Base-by-base conservation (phyloP, 2,797 vertebrate species). In the Hephaestus fuliginosus region DNA sequence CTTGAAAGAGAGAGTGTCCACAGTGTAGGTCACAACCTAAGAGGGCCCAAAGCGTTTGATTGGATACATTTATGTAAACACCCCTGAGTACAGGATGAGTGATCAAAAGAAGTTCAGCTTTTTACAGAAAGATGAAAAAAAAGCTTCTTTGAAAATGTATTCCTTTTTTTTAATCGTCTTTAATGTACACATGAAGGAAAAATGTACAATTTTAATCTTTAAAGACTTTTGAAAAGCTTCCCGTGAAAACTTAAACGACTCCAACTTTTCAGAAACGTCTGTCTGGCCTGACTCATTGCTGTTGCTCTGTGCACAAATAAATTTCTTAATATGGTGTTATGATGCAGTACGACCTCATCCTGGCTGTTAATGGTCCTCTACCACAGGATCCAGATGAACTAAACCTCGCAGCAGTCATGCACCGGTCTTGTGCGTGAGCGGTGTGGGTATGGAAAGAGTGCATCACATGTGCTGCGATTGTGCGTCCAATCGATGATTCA, bases 401-500 rank as follows among this genome's bases (percentile, higher is more conserved):
- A 25, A 39, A 41, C 67, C 20, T 46, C 1, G 33, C 69, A 28
- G 62, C 53, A 20, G 87, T 89, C 89, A 88, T 30, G 55, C 80
- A 73, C 6, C 0, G 4, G 56, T 81, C 83, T 86, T 82, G 83
- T 86, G 89, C 58, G 0, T 46, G 39, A 70, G 43, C 20, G 51
- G 48, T 49, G 84, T 78, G 74, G 76, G 67, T 0, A 56, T 28
- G 30, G 30, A 33, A 33, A 76, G 60, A 86, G n/a, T 60, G 41
- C 12, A 64, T 92, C 89, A 86, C 77, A 49, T 92, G 90, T 85
- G 55, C 58, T 13, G 61, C 22, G 33, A 72, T 65, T 70, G 39
- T 69, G 56, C 56, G 70, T 86, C 49, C 51, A 80, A 86, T 76
- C 3, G 52, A 80, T 93, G 93, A 94, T 80, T 91, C 90, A 94